Evolutionary conservation across 2,797 vertebrate genomes (phyloP), one percentile per base, ranked within the genome.

Genomic region (Tangara arthus): DNA sequence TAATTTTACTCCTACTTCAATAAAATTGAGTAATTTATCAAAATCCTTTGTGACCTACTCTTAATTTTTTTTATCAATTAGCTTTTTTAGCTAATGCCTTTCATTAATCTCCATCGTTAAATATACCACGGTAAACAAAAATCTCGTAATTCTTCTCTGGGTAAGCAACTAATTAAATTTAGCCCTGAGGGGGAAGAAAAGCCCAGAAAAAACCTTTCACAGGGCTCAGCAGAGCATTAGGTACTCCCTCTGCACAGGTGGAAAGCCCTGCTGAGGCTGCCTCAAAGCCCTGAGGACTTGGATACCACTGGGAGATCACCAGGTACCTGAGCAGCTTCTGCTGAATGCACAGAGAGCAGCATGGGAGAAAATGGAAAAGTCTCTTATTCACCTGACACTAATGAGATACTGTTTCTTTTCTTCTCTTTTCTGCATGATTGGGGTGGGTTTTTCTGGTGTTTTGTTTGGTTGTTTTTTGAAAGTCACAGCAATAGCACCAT

Each of bases 31-130:
- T 50, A 0, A 56, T 88, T 94, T 64, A 77, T 73, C 55, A 93
- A 87, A 95, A 91, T 89, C 72, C 70, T 82, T 78, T 65, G 91
- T 76, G 82, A 86, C 63, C 52, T 42, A 35, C 60, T 91, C 79
- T 47, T 86, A 24, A 72, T 60, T 72, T 65, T 71, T 78, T 37
- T 83, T 76, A 93, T 72, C 89, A 79, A 28, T 82, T 88, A 86
- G 28, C 14, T 86, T 61, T 78, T 78, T 79, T 14, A 55, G 55
- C 59, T 78, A 93, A 83, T 55, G 80, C 22, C 35, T 83, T 91
- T 85, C 82, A 81, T 91, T 92, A 81, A 90, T 79, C 85, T 91
- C 50, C 49, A 57, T 65, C 72, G 83, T 91, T 80, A 95, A 87
- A 92, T 59, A 93, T 18, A 83, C 14, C 28, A 44, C 0, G 50